Percentiles rank a stretch among this genome's conserved stretches.
Evolutionary conservation across 2,888 invertebrate genomes (phyloP).

Genomic region (Neoaliturus tenellus): DNA sequence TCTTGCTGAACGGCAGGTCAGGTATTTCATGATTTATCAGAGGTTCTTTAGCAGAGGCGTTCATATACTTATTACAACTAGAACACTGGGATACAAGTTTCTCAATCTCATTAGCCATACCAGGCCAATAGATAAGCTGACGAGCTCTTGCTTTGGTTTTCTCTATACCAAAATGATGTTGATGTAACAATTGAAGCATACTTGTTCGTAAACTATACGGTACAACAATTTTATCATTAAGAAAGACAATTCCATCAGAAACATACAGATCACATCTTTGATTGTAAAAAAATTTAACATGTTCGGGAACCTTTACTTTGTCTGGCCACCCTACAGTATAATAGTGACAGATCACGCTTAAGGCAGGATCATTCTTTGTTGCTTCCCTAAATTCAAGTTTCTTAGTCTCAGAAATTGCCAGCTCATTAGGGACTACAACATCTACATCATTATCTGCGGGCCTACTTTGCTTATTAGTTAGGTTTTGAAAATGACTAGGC

Average conservation of each 20-base stretch:
- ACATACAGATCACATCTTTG: constrained; percentile 7
- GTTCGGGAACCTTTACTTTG: background rate
- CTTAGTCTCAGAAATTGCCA: too few species aligned
- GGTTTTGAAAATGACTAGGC: too few species aligned
- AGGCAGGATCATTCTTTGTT: too few species aligned
- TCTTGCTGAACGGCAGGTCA: constrained; percentile 65
- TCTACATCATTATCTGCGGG: too few species aligned
- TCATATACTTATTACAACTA: constrained; percentile 61
- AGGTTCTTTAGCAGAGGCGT: constrained; percentile 61
- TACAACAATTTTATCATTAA: constrained; percentile 30
- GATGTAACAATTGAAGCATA: constrained; percentile 28
- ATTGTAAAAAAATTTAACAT: background rate
- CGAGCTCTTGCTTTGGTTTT: constrained; percentile 62
- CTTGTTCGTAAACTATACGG: background rate
- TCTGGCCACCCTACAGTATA: background rate
- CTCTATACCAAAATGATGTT: constrained; percentile 43
- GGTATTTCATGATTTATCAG: constrained; percentile 66
- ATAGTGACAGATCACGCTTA: too few species aligned
- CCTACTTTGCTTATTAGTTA: too few species aligned
- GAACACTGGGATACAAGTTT: constrained; percentile 59
- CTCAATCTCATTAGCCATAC: constrained; percentile 62
- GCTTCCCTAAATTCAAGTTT: too few species aligned
- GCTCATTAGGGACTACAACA: too few species aligned
- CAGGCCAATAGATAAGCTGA: constrained; percentile 65
- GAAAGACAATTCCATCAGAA: background rate